Conservation (phyloP, 2,797 vertebrate species). For the Coilia nasus region DNA sequence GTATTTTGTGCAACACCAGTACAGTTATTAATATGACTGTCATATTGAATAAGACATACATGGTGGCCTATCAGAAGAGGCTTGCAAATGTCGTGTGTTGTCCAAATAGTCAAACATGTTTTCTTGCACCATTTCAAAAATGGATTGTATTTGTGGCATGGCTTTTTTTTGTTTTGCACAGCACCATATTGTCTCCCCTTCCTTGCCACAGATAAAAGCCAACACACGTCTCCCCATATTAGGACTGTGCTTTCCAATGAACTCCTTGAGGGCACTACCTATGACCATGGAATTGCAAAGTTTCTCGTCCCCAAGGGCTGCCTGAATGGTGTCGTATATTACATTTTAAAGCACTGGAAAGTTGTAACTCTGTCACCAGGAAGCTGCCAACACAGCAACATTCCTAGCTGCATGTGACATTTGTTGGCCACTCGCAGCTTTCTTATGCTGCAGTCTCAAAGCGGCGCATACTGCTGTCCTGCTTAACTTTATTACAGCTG, state of each 20-base stretch:
- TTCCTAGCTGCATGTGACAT: background rate
- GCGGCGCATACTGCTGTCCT: background rate
- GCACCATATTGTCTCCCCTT: background rate
- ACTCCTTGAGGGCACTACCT: background rate
- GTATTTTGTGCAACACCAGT: background rate
- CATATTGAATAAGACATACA: background rate
- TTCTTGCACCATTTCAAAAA: background rate
- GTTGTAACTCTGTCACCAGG: conserved; percentile 12
- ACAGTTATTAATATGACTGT: conserved; percentile 11
- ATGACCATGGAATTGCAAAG: conserved; percentile 5
- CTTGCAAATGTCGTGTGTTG: background rate
- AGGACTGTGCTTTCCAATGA: background rate
- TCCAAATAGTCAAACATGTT: background rate
- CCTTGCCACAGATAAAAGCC: background rate
- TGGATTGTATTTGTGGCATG: too few relatives aligned
- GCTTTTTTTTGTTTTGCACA: background rate
- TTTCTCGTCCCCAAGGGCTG: background rate
- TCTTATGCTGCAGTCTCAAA: background rate
- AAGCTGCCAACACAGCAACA: conserved; percentile 17
- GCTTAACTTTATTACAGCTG: background rate
- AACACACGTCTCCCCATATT: background rate
- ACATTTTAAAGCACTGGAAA: background rate
- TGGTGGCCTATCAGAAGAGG: background rate
- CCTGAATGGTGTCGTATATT: background rate
- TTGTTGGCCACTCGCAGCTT: conserved; percentile 7